Base-by-base conservation (phyloP, 1,140 invertebrate genomes). In the Drosophila nebulosa region DNA sequence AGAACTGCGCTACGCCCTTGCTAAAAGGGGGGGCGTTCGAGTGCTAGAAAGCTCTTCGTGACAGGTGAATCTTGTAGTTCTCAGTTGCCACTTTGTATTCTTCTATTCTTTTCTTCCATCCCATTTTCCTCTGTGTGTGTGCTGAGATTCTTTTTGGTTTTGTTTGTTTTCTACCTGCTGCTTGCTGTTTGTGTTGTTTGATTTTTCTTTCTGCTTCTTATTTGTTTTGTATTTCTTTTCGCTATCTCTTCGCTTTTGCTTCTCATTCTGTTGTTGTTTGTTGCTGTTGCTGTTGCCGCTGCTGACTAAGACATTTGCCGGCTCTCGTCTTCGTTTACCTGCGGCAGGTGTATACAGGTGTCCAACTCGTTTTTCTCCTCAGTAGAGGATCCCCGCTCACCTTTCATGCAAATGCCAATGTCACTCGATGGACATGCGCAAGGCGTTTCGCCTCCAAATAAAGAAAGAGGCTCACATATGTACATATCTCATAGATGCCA, bases 221-320 rank as follows among this genome's bases (percentile, higher is more conserved):
- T 56, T 73, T 64, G 65, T 50, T 46, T 78, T 62, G 24, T 30
- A n/a, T 39, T 39, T n/a, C 32, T 4, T 46, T 16, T 10, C 39
- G 18, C 39, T 62, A 14, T 10, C 39, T 46, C 39, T 65, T 62
- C 53, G n/a, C 58, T 24, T 18, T 39, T 36, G 12, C 32, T 52
- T 30, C 16, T 26, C 4, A 18, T 42, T 42, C 36, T 30, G 39
- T 50, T 60, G 7, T 50, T 71, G 24, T 32, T 55, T 55, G 5
- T 18, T 51, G 27, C 22, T n/a, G n/a, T n/a, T n/a, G n/a, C n/a
- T n/a, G n/a, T 24, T 35, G 32, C 9, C 9, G 26, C 52, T 61
- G 71, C 71, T 74, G 71, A 74, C 69, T 78, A 74, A 79, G 70
- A 79, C 62, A 50, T 70, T 79, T 65, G 46, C 74, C 64, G 70